phyloP scores from a whole-genome alignment of 2,113 vertebrate species.

The Thinocorus orbignyianus region DNA sequence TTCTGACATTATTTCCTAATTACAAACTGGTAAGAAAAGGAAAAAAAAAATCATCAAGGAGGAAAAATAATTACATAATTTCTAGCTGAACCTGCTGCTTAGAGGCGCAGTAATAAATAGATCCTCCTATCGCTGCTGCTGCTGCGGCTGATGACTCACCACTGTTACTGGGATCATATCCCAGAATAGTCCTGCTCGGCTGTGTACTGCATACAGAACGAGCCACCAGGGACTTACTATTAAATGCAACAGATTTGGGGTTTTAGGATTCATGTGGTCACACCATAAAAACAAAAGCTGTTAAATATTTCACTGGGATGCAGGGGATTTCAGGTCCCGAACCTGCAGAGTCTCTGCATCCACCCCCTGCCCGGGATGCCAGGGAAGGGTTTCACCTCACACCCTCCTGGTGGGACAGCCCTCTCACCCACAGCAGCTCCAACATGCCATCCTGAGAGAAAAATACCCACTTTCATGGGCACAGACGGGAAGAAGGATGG shows the following conservation, averaged over 20 bases:
- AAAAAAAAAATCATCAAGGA: constrained; percentile 75
- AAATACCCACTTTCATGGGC: accelerated
- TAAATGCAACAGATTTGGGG: neutral
- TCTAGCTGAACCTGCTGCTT: constrained; percentile 55
- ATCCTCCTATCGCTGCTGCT: constrained; percentile 54
- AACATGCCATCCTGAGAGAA: accelerated
- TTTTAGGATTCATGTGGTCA: neutral
- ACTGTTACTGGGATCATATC: constrained; percentile 53
- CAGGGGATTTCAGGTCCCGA: neutral
- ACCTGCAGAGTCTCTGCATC: accelerated
- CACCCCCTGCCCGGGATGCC: accelerated
- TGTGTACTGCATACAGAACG: constrained; percentile 44
- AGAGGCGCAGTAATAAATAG: constrained; percentile 73
- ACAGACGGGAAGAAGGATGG: accelerated
- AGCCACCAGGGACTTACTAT: constrained; percentile 35
- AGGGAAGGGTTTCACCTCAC: accelerated
- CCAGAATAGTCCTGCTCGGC: constrained; percentile 60
- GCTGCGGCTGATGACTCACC: constrained; percentile 71
- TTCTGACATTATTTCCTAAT: constrained; percentile 69
- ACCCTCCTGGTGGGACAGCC: neutral
- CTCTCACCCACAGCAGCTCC: neutral
- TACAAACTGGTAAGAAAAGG: too few relatives aligned
- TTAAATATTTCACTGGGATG: neutral
- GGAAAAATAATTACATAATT: constrained; percentile 79
- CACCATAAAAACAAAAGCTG: neutral